Base-by-base conservation (phyloP, 2,888 invertebrate genomes). In the Tenthredo distinguenda region DNA sequence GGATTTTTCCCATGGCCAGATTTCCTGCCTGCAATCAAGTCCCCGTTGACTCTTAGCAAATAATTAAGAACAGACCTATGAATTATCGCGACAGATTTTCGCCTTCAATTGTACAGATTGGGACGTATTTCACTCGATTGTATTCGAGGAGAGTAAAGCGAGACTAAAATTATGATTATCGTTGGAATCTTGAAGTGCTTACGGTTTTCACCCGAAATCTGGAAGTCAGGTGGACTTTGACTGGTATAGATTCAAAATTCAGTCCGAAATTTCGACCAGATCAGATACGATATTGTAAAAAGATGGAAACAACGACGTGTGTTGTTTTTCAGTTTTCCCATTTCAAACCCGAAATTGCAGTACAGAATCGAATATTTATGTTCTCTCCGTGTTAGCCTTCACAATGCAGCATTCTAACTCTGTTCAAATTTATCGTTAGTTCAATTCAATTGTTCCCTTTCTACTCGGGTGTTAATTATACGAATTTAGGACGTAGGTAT, bases 11-110 rank as follows among this genome's bases (percentile, higher is more conserved):
- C 34, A 12, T n/a, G 21, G 37, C 37, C n/a, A 72, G 71, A n/a
- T 72, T 72, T n/a, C 9, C 10, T 9, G n/a, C 37, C n/a, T 34
- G n/a, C 37, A n/a, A 72, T 34, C n/a, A 37, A 37, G 4, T 72
- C 34, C 4, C 71, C 71, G 34, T 40, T 71, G 18, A 71, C 71
- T 71, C n/a, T 37, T 18, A 10, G 37, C 71, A 72, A 72, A 68
- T 31, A 68, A 34, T 34, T 68, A 55, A 62, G 26, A 62, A 9
- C 71, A 37, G 3, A 10, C 34, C 9, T 72, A 37, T 37, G 40
- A 72, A 6, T 72, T 72, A 71, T 71, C 71, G 7, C 18, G 71
- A 71, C 71, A 37, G 37, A 37, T 71, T 71, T 34, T 71, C 12
- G 18, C 71, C n/a, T 9, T 40, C 4, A 10, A 37, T 31, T 34